A percentile compares a stretch with the other conserved stretches of the same genome.
Conservation (phyloP, 2,113 vertebrate genomes). For the Bambusicola thoracicus region DNA sequence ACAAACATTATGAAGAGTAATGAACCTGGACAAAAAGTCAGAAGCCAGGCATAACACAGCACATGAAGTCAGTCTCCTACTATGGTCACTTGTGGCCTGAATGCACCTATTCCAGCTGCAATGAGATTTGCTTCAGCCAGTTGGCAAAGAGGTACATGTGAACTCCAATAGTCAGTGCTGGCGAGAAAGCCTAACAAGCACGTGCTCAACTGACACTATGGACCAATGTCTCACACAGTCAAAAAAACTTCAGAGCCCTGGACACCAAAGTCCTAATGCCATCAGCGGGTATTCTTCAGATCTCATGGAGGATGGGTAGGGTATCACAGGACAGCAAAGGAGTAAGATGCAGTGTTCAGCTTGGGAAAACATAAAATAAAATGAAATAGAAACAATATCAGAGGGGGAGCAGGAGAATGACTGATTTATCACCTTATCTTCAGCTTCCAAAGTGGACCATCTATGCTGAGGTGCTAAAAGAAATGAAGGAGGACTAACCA, state of each 20-base stretch:
- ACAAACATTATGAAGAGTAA: neutral
- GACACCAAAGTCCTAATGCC: neutral
- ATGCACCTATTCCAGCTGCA: neutral
- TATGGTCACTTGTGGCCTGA: neutral
- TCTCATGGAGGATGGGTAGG: neutral
- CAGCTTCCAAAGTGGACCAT: neutral
- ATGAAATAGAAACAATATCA: neutral
- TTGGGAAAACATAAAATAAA: neutral
- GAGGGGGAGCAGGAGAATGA: rapidly evolving
- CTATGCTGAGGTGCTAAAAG: neutral
- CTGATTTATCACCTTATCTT: neutral
- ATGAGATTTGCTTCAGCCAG: neutral
- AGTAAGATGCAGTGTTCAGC: neutral
- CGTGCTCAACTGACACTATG: neutral
- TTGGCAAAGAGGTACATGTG: neutral
- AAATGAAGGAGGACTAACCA: neutral
- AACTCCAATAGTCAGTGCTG: neutral
- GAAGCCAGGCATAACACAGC: neutral
- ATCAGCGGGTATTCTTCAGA: neutral
- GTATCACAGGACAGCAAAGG: neutral
- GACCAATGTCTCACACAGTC: neutral
- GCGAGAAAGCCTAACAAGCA: neutral
- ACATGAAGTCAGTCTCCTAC: neutral
- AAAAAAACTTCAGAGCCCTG: neutral
- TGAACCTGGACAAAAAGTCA: neutral